Base-by-base conservation (phyloP, 2,888 invertebrate species). In the Apamea sordens region DNA sequence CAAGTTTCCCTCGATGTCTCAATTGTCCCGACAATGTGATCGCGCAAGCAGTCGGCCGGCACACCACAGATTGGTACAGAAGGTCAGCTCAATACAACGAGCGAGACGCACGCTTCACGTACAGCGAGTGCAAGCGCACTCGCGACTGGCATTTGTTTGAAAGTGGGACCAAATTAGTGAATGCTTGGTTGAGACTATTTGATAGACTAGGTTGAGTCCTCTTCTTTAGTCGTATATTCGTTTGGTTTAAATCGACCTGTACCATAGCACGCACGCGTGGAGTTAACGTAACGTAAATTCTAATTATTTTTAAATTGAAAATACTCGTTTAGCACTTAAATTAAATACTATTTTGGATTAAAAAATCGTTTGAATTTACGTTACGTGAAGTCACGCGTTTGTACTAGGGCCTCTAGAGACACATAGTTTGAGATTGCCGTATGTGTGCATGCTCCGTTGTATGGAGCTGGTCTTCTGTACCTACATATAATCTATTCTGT, bases 1-100 rank as follows among this genome's bases (percentile, higher is more conserved):
- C 77, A 68, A 77, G 77, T 79, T 82, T 73, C 64, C 28, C 71
- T 76, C 76, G 76, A 83, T 76, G 64, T 82, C 82, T 82, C 82
- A 82, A 82, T 76, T 67, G 73, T 70, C n/a, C 56, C 32, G 81
- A 72, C 81, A 74, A 76, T 74, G 80, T 73, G 50, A 71, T 68
- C 56, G 68, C 75, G 32, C 73, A 79, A 79, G 79, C 47, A 47
- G 64, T 59, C n/a, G 47, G 11, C 24, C 1, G 36, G 0, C 73
- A 50, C 13, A 2, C 1, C 21, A 8, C 4, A 65, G 28, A 59
- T 2, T 8, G 1, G 6, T 1, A 59, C 79, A 67, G 36, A 79
- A 79, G 56, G 36, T 21, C 6, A 0, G 18, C 5, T 76, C 1
- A 7, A 32, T 8, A n/a, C n/a, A 32, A 24, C 2, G 0, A 32